Evolutionary conservation across 1,140 invertebrate genomes (phyloP).

Genomic region (Drosophila baimaii): DNA sequence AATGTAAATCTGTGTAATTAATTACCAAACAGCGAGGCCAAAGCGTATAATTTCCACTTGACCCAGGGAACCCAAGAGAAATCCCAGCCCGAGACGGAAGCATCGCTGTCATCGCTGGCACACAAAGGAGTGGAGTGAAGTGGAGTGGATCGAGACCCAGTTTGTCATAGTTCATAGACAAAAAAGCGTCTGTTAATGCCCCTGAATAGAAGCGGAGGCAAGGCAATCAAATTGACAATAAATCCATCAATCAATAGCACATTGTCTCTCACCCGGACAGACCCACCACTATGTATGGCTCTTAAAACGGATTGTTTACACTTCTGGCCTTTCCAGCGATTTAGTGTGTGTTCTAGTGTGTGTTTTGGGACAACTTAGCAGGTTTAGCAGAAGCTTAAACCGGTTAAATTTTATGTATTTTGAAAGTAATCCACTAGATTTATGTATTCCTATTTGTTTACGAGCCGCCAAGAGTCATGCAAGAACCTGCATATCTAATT

Average conservation of each 20-base stretch:
- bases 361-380: constrained; percentile 52
- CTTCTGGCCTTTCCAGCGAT: constrained; percentile 28
- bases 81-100: constrained; percentile 40
- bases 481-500: constrained; percentile 58
- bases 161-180: constrained; percentile 54
- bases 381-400: constrained; percentile 56
- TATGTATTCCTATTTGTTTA: constrained; percentile 59
- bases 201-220: constrained; percentile 50
- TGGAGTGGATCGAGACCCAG: constrained; percentile 47
- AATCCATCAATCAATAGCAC: constrained; percentile 72
- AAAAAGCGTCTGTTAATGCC: constrained; percentile 51
- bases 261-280: constrained; percentile 57
- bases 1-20: constrained; percentile 35
- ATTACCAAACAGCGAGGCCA: constrained; percentile 18
- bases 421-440: constrained; percentile 72
- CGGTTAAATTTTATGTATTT: constrained; percentile 71
- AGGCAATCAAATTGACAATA: constrained; percentile 67
- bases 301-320: constrained; percentile 69
- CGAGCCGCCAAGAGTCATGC: constrained; percentile 48
- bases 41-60: constrained; percentile 27
- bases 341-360: constrained; percentile 8
- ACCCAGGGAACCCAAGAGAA: constrained; percentile 29
- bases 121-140: constrained; percentile 27
- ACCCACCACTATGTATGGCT: constrained; percentile 41
- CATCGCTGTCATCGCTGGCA: constrained; percentile 36